A percentile compares a stretch with the other conserved stretches of the same genome.
phyloP scores from a whole-genome alignment of 2,113 vertebrate genomes.

The Scytalopus superciliaris region DNA sequence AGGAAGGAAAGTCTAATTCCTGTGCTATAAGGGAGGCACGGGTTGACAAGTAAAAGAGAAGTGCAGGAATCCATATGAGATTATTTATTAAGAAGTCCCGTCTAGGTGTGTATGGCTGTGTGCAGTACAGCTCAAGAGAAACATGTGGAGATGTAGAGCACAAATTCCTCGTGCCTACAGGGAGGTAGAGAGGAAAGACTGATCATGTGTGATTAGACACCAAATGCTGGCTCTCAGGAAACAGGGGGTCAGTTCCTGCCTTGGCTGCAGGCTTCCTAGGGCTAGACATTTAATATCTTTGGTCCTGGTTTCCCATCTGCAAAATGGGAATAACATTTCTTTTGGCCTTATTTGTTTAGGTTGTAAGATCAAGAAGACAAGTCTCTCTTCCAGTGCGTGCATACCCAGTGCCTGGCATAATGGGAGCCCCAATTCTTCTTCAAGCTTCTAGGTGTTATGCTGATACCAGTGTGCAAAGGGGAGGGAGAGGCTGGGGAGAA shows the following conservation, averaged over 20 bases:
- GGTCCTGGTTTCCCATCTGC: slow-evolving; percentile 13
- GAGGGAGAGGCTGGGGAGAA: not conserved
- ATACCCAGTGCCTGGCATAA: not conserved
- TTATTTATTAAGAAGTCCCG: slow-evolving; percentile 37
- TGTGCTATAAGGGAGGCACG: not conserved
- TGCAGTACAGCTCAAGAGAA: not conserved
- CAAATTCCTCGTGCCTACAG: slow-evolving; percentile 43
- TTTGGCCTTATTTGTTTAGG: slow-evolving; percentile 13
- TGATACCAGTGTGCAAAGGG: not conserved
- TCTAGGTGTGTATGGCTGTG: not conserved
- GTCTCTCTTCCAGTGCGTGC: not conserved
- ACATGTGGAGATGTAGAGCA: slow-evolving; percentile 36
- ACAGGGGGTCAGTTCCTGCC: slow-evolving; percentile 41
- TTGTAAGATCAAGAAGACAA: not conserved
- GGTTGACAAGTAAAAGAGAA: slow-evolving; percentile 38
- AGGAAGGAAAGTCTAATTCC: slow-evolving; percentile 29
- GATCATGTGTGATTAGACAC: slow-evolving; percentile 50
- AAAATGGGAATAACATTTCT: slow-evolving; percentile 38
- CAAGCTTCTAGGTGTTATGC: fast-evolving
- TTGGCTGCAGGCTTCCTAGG: slow-evolving; percentile 26
- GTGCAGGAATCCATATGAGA: not conserved
- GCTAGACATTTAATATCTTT: slow-evolving; percentile 41
- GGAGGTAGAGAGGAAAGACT: slow-evolving; percentile 60
- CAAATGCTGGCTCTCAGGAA: not conserved
- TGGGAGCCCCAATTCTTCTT: not conserved